phyloP scores from a whole-genome alignment of 1,140 invertebrate genomes.

The Pissodes strobi region DNA sequence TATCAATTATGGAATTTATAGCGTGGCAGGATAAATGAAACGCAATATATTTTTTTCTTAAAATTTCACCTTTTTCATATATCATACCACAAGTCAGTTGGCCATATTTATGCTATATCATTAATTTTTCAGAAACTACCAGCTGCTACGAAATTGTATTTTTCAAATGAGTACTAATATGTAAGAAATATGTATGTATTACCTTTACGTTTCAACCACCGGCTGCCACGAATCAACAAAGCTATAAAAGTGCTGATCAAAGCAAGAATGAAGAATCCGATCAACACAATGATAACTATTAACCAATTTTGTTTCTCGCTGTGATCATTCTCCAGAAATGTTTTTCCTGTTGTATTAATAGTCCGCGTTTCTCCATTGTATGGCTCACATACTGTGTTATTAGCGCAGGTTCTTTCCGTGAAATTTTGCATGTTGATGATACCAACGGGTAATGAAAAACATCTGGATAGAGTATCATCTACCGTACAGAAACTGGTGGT shows the following conservation, averaged over 20 bases:
- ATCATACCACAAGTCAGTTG: too few species aligned
- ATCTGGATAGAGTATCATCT: slow-evolving; percentile 62
- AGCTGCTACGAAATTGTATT: too few species aligned
- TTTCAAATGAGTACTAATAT: too few species aligned
- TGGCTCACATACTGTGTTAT: slow-evolving; percentile 57
- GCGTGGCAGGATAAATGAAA: too few species aligned
- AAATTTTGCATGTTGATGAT: slow-evolving; percentile 68
- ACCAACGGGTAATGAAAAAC: slow-evolving; percentile 66
- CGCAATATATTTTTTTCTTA: too few species aligned
- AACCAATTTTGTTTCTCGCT: slow-evolving; percentile 34
- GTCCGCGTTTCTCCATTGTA: slow-evolving; percentile 55
- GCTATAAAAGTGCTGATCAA: slow-evolving; percentile 59
- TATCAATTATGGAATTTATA: too few species aligned
- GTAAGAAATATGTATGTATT: too few species aligned
- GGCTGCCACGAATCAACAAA: slow-evolving; percentile 58
- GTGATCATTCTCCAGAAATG: slow-evolving; percentile 38
- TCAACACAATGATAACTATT: slow-evolving; percentile 48
- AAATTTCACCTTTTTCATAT: too few species aligned
- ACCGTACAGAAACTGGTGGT: slow-evolving; percentile 68
- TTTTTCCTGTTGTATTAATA: slow-evolving; percentile 54
- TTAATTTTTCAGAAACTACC: too few species aligned
- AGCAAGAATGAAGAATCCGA: slow-evolving; percentile 58
- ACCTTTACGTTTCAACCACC: slow-evolving; percentile 60
- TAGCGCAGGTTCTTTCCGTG: slow-evolving; percentile 62
- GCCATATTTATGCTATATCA: too few species aligned